A percentile compares a stretch with the other conserved stretches of the same genome.
phyloP scores from a whole-genome alignment of 2,113 vertebrate genomes.

The Vulpes vulpes region DNA sequence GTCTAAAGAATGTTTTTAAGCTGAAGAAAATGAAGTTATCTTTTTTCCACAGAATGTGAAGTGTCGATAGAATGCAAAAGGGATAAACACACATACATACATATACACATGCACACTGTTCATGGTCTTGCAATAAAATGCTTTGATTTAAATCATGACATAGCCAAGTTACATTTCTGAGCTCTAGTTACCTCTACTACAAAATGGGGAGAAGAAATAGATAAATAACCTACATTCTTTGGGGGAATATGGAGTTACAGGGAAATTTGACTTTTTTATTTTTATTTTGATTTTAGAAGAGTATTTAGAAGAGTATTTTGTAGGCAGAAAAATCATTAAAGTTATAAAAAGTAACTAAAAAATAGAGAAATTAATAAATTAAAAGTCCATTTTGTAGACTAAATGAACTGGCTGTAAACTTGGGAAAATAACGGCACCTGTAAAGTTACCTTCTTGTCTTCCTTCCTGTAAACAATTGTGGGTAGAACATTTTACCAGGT shows the following conservation, averaged over 20 bases:
- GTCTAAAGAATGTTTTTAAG: not conserved
- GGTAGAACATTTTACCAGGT: rapidly evolving
- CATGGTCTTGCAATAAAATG: not conserved
- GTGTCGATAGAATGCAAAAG: not conserved
- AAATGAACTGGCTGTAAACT: not conserved
- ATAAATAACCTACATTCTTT: not conserved
- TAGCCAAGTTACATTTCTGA: not conserved
- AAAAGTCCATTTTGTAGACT: not conserved
- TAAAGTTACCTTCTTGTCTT: not conserved
- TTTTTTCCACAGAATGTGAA: not conserved
- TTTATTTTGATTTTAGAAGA: not conserved
- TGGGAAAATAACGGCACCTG: not conserved
- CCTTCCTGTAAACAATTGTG: not conserved
- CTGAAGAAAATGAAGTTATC: not conserved
- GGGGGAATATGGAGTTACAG: not conserved
- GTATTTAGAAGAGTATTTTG: not conserved
- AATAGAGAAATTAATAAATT: not conserved
- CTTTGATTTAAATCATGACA: not conserved
- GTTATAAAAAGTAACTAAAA: not conserved
- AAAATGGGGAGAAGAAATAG: not conserved
- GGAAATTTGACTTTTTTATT: not conserved
- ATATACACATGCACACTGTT: not conserved
- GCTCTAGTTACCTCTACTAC: not conserved
- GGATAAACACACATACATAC: not conserved
- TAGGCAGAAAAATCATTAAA: not conserved